These are phyloP conservation scores for Merops nubicus DNA, from an alignment of 2,113 vertebrate genomes.

Conservation along the genomic window DNA sequence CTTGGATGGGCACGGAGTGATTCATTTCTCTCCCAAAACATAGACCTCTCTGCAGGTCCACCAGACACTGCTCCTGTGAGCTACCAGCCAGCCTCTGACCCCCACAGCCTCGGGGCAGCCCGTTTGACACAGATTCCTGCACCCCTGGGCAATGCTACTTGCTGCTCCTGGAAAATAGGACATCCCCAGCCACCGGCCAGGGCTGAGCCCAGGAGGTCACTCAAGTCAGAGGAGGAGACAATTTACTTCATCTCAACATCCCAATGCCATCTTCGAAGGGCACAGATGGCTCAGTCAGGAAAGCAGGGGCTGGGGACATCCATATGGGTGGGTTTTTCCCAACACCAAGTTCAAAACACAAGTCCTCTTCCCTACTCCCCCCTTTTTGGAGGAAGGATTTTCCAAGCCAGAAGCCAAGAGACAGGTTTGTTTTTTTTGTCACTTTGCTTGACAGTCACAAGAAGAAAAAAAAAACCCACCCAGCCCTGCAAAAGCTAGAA, in stretches of 20 bases:
- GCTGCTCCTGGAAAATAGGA: background rate
- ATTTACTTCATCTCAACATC: background rate
- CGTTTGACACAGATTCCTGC: background rate
- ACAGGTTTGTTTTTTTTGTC: conserved; percentile 68
- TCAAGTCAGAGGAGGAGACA: background rate
- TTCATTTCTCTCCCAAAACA: background rate
- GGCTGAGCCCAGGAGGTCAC: background rate
- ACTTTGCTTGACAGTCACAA: conserved; percentile 41
- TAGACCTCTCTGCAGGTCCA: background rate
- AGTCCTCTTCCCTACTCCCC: background rate
- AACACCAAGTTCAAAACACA: background rate
- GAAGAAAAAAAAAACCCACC: background rate
- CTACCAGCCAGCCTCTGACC: background rate
- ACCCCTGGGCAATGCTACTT: background rate
- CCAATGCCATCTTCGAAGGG: fast-evolving
- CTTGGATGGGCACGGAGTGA: fast-evolving
- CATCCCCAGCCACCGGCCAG: background rate
- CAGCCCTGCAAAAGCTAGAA: conserved; percentile 10
- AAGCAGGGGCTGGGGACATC: background rate
- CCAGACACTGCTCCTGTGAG: background rate
- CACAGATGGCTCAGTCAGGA: background rate
- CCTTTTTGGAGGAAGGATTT: background rate
- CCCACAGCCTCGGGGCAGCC: background rate
- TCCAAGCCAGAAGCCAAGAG: conserved; percentile 52
- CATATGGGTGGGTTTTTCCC: fast-evolving